A percentile compares a stretch with the other conserved stretches of the same genome.
Conservation (phyloP, 64 coral and sea anemone genomes). For the Orbicella faveolata region DNA sequence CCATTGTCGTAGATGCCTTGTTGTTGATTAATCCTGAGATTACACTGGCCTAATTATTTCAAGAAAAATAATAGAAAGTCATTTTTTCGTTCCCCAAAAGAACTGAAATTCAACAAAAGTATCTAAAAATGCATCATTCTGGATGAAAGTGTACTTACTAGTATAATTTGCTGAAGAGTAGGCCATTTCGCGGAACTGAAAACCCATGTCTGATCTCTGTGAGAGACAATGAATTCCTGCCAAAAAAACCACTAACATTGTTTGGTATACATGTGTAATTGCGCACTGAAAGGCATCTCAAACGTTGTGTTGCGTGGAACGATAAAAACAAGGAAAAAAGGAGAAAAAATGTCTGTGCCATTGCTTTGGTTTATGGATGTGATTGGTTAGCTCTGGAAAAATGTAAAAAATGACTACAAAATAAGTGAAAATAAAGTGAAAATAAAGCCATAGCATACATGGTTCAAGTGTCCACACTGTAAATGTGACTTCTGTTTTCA, state of each 20-base stretch:
- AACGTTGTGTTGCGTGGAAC: background rate
- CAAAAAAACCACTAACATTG: background rate
- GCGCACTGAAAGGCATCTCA: background rate
- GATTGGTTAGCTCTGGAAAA: slow-evolving; percentile 33
- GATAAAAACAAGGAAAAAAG: slow-evolving; percentile 49
- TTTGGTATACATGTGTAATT: background rate
- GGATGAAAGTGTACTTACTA: no score
- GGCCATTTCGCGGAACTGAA: no score
- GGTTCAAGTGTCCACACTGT: no score
- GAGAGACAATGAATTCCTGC: slow-evolving; percentile 10
- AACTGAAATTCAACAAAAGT: no score
- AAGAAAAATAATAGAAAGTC: no score
- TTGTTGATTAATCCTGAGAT: slow-evolving; percentile 27
- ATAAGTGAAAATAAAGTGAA: slow-evolving; percentile 27
- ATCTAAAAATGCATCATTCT: no score
- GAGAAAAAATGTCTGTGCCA: slow-evolving; percentile 24
- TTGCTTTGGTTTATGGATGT: slow-evolving; percentile 21
- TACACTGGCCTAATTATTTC: no score
- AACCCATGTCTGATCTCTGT: no score
- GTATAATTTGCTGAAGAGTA: no score
- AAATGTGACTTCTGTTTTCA: no score
- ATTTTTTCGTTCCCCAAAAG: no score
- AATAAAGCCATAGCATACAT: no score
- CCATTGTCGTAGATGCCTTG: slow-evolving; percentile 42
- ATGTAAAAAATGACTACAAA: slow-evolving; percentile 8